These are phyloP conservation scores for Mormyrus lacerda DNA, from an alignment of 2,113 vertebrate species.

Conservation along the genomic window DNA sequence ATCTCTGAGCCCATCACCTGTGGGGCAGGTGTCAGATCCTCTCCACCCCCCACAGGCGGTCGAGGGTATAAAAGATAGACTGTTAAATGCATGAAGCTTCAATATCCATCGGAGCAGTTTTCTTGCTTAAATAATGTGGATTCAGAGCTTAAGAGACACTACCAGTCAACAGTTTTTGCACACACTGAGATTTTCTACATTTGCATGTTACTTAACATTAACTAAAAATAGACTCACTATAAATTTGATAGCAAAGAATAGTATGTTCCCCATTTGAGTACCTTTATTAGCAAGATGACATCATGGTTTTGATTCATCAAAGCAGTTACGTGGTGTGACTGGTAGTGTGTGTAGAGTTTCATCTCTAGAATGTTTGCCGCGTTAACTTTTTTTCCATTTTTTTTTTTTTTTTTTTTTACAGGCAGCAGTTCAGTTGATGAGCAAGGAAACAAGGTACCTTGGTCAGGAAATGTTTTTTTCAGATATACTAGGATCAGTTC, in stretches of 20 bases:
- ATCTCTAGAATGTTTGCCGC: neutral
- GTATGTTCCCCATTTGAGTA: too few relatives aligned
- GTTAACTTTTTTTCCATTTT: neutral
- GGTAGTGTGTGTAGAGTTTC: neutral
- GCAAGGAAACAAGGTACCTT: conserved; percentile 65
- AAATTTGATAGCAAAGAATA: too few relatives aligned
- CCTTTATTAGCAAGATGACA: too few relatives aligned
- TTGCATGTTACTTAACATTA: too few relatives aligned
- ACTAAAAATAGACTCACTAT: too few relatives aligned
- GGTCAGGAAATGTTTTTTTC: neutral
- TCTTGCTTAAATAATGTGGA: neutral
- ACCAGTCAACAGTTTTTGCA: too few relatives aligned
- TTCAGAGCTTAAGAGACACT: neutral
- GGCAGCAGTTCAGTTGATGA: conserved; percentile 80
- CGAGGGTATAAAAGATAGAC: neutral
- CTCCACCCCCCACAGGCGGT: neutral
- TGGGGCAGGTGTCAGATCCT: neutral
- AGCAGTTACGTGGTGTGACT: too few relatives aligned
- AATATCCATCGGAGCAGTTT: neutral
- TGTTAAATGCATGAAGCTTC: neutral
- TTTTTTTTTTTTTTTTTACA: conserved; percentile 37
- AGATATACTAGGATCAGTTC: neutral
- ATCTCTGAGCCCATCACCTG: neutral
- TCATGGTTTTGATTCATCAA: too few relatives aligned
- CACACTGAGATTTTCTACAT: too few relatives aligned